Conservation (phyloP, 2,888 invertebrate species). For the Artemia sp. region DNA sequence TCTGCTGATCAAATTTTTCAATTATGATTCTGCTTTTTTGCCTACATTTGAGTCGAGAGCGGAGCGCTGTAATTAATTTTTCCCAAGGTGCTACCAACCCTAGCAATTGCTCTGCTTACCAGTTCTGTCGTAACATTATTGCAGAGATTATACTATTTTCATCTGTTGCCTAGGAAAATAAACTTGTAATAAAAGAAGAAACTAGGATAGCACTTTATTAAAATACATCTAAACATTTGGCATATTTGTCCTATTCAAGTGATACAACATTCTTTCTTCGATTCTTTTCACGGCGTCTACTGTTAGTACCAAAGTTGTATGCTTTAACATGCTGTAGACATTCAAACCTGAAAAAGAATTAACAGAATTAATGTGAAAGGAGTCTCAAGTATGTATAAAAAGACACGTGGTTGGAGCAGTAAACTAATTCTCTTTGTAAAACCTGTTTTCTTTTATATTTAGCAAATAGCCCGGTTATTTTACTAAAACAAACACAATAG, state of each 20-base stretch:
- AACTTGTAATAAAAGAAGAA: background rate
- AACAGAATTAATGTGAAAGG: background rate
- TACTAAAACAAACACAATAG: too few relatives aligned
- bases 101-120: too few relatives aligned
- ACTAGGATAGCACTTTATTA: background rate
- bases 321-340: slow-evolving; percentile 90
- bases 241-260: slow-evolving; percentile 44
- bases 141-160: too few relatives aligned
- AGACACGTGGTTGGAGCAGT: background rate
- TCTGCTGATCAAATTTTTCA: too few relatives aligned
- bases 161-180: too few relatives aligned
- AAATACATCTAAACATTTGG: background rate
- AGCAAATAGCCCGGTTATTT: background rate
- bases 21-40: too few relatives aligned
- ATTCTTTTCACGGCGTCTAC: slow-evolving; percentile 62
- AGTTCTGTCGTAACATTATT: too few relatives aligned
- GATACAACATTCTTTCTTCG: slow-evolving; percentile 54
- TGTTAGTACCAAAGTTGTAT: slow-evolving; percentile 77
- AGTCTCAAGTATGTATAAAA: slow-evolving; percentile 19
- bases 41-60: too few relatives aligned
- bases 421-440: too few relatives aligned
- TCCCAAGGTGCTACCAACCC: too few relatives aligned
- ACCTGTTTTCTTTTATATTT: background rate
- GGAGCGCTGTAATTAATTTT: too few relatives aligned
- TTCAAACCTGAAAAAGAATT: slow-evolving; percentile 45